phyloP scores from a whole-genome alignment of 1,140 invertebrate genomes.

The Pogonomyrmex californicus region DNA sequence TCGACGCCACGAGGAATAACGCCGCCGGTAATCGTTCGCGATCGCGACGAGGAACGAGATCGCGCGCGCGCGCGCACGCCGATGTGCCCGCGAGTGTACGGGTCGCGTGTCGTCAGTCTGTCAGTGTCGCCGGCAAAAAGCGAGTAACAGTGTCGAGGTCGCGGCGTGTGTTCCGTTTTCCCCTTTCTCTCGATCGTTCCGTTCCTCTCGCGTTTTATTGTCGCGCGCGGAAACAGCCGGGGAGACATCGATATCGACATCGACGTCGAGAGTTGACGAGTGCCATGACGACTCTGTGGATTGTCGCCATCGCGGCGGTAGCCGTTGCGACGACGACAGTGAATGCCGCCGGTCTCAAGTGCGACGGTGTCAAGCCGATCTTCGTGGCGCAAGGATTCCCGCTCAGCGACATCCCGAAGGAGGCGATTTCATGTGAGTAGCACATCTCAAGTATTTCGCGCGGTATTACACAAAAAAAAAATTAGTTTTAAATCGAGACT shows the following conservation, averaged over 20 bases:
- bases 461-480: too few species aligned
- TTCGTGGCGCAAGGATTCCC: constrained; percentile 84
- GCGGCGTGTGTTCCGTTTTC: constrained; percentile 1
- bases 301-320: constrained; percentile 76
- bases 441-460: neutral
- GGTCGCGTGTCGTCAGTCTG: constrained; percentile 19
- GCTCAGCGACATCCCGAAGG: constrained; percentile 84
- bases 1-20: constrained; percentile 4
- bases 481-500: too few species aligned
- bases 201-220: constrained; percentile 14
- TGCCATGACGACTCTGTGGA: constrained; percentile 78
- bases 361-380: constrained; percentile 82
- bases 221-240: neutral
- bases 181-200: neutral
- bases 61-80: neutral
- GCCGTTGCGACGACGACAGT: constrained; percentile 69
- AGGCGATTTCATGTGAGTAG: constrained; percentile 84
- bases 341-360: constrained; percentile 79
- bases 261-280: constrained; percentile 76
- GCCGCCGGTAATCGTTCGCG: neutral
- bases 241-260: neutral
- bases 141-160: constrained; percentile 8
- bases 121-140: constrained; percentile 13
- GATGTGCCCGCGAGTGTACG: constrained; percentile 50
- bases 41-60: constrained; percentile 6